Evolutionary conservation across 2,888 invertebrate species (phyloP), one percentile per base, ranked within the genome.

Genomic region (Camptogramma bilineatum): DNA sequence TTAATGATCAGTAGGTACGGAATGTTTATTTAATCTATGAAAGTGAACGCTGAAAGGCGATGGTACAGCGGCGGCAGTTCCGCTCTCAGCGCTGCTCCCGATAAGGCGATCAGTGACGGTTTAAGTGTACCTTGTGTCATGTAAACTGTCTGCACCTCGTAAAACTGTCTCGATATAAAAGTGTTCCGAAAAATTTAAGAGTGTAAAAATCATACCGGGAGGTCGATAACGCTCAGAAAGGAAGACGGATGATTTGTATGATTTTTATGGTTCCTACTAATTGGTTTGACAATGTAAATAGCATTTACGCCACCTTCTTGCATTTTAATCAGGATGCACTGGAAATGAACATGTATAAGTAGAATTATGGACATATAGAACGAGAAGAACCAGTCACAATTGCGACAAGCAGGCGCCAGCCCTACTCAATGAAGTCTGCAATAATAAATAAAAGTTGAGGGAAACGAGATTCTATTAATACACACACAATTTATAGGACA

Each of bases 341-440:
- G 84, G 83, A 86, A 86, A 87, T 87, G 87, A 86, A 86, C 83
- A 85, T 84, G 83, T 77, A 80, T 82, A 81, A 81, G 83, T 86
- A 85, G 83, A 86, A 84, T 83, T 87, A 89, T 88, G 86, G 85
- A 78, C 84, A 82, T 83, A 87, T 82, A 83, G 86, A 89, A 90
- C 91, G 81, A 89, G 88, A 90, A 87, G 88, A 90, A 90, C 91
- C 90, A 91, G 91, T 91, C 88, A 88, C 86, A 86, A 87, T 84
- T 86, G 90, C 91, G 90, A 84, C 90, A 85, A 84, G 82, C 83
- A 80, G 91, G 90, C 91, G 90, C 90, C 91, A 79, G 79, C 69
- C 77, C 79, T 86, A 83, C 84, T 89, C 90, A 90, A 90, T 89
- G 88, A 84, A 88, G 86, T 84, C 84, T 83, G 84, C 83, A 84